Evolutionary conservation across 2,113 vertebrate species (phyloP).

Genomic region (Phylloscopus whistleri): DNA sequence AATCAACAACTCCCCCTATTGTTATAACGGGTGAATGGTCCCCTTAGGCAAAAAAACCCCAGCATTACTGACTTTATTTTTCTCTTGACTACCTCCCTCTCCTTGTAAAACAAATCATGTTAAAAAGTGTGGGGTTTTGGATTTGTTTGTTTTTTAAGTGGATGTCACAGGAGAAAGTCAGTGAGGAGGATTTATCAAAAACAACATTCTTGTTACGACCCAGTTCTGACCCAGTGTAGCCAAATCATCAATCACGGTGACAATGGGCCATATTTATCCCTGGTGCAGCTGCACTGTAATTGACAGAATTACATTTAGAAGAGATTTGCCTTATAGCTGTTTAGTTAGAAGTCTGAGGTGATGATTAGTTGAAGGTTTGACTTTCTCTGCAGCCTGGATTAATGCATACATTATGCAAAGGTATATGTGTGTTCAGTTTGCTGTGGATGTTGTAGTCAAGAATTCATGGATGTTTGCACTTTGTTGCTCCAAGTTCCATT

Average conservation of each 20-base stretch:
- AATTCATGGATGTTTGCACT: not conserved
- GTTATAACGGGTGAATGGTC: conserved; percentile 57
- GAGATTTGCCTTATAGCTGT: conserved; percentile 1
- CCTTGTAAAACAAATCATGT: conserved; percentile 60
- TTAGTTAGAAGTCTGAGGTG: not conserved
- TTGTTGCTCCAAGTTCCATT: not conserved
- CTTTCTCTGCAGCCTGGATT: conserved; percentile 13
- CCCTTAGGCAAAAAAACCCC: conserved; percentile 49
- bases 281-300: conserved; percentile 9
- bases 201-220: not conserved
- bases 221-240: conserved; percentile 32
- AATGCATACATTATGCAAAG: conserved; percentile 30
- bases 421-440: not conserved
- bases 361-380: not conserved
- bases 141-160: conserved; percentile 56
- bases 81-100: conserved; percentile 31
- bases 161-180: conserved; percentile 32
- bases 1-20: conserved; percentile 64
- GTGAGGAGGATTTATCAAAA: conserved; percentile 60
- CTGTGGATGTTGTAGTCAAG: conserved; percentile 8
- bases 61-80: conserved; percentile 57
- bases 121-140: not conserved
- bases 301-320: conserved; percentile 37
- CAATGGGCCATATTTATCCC: conserved; percentile 9
- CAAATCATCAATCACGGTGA: conserved; percentile 44